Base-by-base conservation (phyloP, 2,797 vertebrate genomes). In the Sebastes taczanowskii region DNA sequence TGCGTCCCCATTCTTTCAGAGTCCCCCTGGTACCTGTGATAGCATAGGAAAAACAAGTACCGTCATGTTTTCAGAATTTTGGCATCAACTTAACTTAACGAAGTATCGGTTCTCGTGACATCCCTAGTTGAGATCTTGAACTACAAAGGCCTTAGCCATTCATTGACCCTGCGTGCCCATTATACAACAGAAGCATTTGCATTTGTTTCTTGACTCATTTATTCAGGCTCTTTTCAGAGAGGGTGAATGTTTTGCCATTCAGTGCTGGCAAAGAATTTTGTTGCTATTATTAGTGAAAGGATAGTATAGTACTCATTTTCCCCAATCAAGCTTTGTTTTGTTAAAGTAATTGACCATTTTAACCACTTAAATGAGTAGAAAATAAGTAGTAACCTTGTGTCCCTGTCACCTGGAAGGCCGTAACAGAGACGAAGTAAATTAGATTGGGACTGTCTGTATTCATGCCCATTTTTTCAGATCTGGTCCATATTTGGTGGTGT, bases 381-480 rank as follows among this genome's bases (percentile, higher is more conserved):
- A 78, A 53, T 29, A 61, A n/a, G 20, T n/a, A 60, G 11, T 34
- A 81, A 56, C 20, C 68, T 42, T 23, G 32, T 55, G 46, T 53
- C 46, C 35, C 11, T 25, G 49, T 69, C 63, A 23, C 62, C 34
- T 32, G 4, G 22, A 72, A 78, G 38, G 38, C 13, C 3, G 1
- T 14, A 35, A 62, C 18, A 42, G 30, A 68, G 65, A 42, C 14
- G 14, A 63, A 63, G n/a, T 16, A 20, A 69, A 38, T 46, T 60
- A 16, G 7, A 52, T 8, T 46, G 14, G 16, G 10, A n/a, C 59
- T 56, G 35, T 66, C 49, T 71, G 38, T 65, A 2, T 74, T 77
- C 59, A 27, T 67, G 49, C 27, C 53, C 6, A 8, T 76, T 76
- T 82, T 82, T 67, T 73, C 22, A 74, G 64, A 74, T 76, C 55